Conservation (phyloP, 2,797 vertebrate genomes). For the Steatocranus sp. region DNA sequence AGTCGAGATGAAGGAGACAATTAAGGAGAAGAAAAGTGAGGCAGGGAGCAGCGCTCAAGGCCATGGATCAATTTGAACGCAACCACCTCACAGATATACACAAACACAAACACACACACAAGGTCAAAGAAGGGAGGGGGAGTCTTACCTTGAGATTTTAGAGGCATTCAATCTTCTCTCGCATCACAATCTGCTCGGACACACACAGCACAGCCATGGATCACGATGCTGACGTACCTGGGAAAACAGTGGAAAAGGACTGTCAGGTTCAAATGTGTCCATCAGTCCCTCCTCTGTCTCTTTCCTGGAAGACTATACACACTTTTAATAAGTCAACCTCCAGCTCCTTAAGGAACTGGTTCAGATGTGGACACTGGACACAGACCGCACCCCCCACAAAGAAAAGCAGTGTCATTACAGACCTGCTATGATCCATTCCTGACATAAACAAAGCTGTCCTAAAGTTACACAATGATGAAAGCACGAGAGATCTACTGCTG, state of each 20-base stretch:
- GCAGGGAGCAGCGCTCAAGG: background rate
- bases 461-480: background rate
- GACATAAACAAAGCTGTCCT: background rate
- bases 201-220: constrained; percentile 42
- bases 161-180: constrained; percentile 68
- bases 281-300: background rate
- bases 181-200: constrained; percentile 46
- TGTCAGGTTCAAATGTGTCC: background rate
- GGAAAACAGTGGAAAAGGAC: background rate
- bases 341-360: background rate
- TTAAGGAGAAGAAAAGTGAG: background rate
- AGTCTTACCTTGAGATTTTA: constrained; percentile 67
- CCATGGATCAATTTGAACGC: constrained; percentile 21
- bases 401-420: background rate
- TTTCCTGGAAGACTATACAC: background rate
- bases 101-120: background rate
- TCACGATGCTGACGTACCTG: constrained; percentile 44
- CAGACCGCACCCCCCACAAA: background rate
- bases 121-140: background rate
- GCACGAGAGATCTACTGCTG: background rate
- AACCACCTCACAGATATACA: background rate
- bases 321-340: background rate
- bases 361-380: constrained; percentile 7
- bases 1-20: background rate
- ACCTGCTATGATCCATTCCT: background rate